phyloP scores from a whole-genome alignment of 2,797 vertebrate genomes.

The Cuniculus paca region DNA sequence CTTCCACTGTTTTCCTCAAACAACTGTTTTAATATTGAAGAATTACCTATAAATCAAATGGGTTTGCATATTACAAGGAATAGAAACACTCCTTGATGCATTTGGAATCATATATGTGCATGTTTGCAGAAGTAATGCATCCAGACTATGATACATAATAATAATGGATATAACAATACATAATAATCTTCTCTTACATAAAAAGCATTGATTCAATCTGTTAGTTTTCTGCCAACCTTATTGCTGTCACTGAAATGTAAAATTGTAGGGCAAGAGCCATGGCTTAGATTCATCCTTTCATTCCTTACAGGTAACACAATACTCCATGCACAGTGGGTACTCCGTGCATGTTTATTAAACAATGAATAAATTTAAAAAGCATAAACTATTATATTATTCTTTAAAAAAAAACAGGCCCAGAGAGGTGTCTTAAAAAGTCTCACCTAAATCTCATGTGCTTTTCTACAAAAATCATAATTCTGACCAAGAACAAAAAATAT shows the following conservation, averaged over 20 bases:
- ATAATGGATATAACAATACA: background rate
- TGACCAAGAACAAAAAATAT: background rate
- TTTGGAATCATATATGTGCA: background rate
- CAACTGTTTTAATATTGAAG: background rate
- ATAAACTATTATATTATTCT: background rate
- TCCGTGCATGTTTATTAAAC: background rate
- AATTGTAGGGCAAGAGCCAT: background rate
- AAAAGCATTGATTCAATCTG: background rate
- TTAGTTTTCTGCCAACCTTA: background rate
- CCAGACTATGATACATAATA: background rate
- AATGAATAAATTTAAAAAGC: slow-evolving; percentile 10
- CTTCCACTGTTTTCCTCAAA: background rate
- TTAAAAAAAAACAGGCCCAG: background rate
- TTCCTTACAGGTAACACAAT: background rate
- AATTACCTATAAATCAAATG: background rate
- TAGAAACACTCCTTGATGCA: background rate
- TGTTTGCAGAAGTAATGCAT: slow-evolving; percentile 39
- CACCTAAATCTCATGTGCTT: background rate
- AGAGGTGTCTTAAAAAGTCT: slow-evolving; percentile 20
- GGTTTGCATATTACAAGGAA: slow-evolving; percentile 23
- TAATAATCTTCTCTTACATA: background rate
- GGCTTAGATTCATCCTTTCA: background rate
- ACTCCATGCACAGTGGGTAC: background rate
- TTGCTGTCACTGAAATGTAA: background rate
- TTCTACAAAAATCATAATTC: slow-evolving; percentile 28